Base-by-base conservation (phyloP, 2,888 invertebrate species). In the Dyspetes luteomarginatus region DNA sequence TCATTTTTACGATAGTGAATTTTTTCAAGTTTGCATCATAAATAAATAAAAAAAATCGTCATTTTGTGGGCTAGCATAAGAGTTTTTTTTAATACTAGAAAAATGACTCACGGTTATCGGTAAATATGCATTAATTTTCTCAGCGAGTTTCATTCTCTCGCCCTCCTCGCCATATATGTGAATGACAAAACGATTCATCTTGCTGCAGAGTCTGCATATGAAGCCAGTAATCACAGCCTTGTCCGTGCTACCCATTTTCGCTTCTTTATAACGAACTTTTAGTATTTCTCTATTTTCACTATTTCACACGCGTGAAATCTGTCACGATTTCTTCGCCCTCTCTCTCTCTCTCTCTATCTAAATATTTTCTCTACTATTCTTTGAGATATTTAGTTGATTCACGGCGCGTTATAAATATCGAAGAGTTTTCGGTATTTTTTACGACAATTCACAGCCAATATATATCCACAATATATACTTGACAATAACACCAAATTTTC, bases 161-260 rank as follows among this genome's bases (percentile, higher is more conserved):
- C 96, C 97, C 93, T 95, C 96, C 86, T 95, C 95, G 48, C 97
- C 96, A 90, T 97, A 97, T 85, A 97, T 95, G 91, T 97, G 97
- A 86, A 97, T 95, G 72, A 97, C 97, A 88, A 95, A 95, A 90
- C 95, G 94, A 92, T 97, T 97, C 95, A 96, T 96, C 93, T 96
- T 96, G 36, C 97, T 97, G 92, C 97, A 97, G 81, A 97, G 93
- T 89, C 97, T 95, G 92, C 97, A 97, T 89, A 97, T 95, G 93
- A 96, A 97, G 85, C 97, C 97, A 67, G 96, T 96, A 88, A 97
- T 94, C 85, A 96, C 94, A 68, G 96, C 97, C 93, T 95, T 95
- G 87, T 96, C 96, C 87, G 96, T 94, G 90, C 97, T 97, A 60
- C 97, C 97, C 97, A 88, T 87, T 92, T 22, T 41, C 56, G 58